phyloP scores from a whole-genome alignment of 1,140 invertebrate genomes.

The Aethina tumida region DNA sequence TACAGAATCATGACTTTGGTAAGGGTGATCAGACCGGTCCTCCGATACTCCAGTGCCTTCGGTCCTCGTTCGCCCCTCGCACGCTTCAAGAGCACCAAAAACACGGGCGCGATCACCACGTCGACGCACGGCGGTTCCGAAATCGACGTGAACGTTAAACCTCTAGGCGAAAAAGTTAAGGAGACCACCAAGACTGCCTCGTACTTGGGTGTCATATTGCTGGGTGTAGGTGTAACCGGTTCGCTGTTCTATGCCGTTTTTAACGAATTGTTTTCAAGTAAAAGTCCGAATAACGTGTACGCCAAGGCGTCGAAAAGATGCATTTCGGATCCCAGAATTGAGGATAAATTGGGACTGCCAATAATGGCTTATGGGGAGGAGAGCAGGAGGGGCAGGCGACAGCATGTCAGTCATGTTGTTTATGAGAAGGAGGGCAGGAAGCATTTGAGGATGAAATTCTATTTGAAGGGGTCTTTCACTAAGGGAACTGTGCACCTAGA shows the following conservation, averaged over 20 bases:
- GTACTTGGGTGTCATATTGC: conserved; percentile 69
- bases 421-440: conserved; percentile 65
- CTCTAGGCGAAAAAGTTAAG: conserved; percentile 66
- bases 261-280: conserved; percentile 74
- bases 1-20: too few relatives aligned
- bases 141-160: conserved; percentile 46
- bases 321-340: conserved; percentile 52
- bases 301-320: conserved; percentile 66
- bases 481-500: conserved; percentile 78
- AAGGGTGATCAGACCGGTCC: too few relatives aligned
- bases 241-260: conserved; percentile 75
- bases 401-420: conserved; percentile 60
- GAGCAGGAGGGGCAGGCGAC: conserved; percentile 61
- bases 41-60: too few relatives aligned
- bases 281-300: conserved; percentile 79
- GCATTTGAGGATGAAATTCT: conserved; percentile 81
- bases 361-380: conserved; percentile 83
- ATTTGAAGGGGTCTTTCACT: conserved; percentile 70
- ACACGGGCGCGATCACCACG: conserved; percentile 8
- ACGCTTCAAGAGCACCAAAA: conserved; percentile 8
- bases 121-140: conserved; percentile 14
- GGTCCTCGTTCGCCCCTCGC: too few relatives aligned
- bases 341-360: conserved; percentile 70
- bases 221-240: conserved; percentile 66
- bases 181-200: conserved; percentile 77